phyloP scores from a whole-genome alignment of 2,888 invertebrate genomes.

The Callyntrura guangdongensis region DNA sequence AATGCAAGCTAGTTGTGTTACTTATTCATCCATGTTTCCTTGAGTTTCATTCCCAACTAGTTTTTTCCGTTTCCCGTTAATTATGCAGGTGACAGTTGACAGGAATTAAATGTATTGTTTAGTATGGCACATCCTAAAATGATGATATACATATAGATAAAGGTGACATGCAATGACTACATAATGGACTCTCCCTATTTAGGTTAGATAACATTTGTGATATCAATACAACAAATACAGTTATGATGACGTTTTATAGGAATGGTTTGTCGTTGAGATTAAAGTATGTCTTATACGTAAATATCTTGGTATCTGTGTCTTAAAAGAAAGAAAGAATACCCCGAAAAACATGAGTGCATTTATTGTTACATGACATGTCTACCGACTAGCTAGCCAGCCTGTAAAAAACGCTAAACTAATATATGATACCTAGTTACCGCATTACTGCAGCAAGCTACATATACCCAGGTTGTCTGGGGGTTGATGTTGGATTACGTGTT shows the following conservation, averaged over 20 bases:
- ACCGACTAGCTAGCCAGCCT: too few relatives aligned
- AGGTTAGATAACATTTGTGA: neutral
- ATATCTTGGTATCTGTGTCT: neutral
- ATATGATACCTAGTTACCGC: too few relatives aligned
- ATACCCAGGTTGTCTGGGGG: neutral
- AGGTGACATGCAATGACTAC: neutral
- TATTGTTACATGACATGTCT: neutral
- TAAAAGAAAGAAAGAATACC: neutral
- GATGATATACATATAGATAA: neutral
- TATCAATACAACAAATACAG: neutral
- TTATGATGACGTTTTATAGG: too few relatives aligned
- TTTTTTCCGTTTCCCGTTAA: too few relatives aligned
- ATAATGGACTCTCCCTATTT: neutral
- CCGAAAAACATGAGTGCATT: neutral
- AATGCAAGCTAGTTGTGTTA: too few relatives aligned
- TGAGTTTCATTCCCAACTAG: too few relatives aligned
- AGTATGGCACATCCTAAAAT: neutral
- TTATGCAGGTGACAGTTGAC: too few relatives aligned
- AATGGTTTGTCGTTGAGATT: too few relatives aligned
- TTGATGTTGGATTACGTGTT: slow-evolving; percentile 1
- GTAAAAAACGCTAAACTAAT: neutral
- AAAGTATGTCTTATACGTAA: too few relatives aligned
- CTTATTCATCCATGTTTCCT: too few relatives aligned
- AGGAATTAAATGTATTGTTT: too few relatives aligned
- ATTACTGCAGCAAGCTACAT: neutral